Evolutionary conservation across 1,140 invertebrate genomes (phyloP).

Genomic region (Mamestra configurata): DNA sequence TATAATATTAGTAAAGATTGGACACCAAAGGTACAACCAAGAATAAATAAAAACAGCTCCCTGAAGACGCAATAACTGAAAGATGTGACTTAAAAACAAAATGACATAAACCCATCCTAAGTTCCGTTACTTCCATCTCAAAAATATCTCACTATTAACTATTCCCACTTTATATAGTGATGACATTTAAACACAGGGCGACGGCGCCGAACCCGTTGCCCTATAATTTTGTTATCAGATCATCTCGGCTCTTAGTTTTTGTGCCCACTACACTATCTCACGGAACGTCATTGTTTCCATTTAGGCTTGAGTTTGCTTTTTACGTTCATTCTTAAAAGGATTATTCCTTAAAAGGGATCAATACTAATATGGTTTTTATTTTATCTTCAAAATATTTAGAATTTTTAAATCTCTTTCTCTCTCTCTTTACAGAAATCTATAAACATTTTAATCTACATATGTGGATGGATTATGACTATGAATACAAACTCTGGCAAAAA

Average conservation of each 20-base stretch:
- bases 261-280: constrained; percentile 61
- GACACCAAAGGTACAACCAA: no score
- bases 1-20: no score
- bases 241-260: constrained; percentile 70
- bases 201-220: constrained; percentile 35
- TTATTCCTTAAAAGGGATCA: constrained; percentile 9
- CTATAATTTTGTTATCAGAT: constrained; percentile 73
- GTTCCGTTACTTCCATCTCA: background rate
- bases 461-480: no score
- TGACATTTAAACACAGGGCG: constrained; percentile 43
- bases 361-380: background rate
- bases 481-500: no score
- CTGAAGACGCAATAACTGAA: no score
- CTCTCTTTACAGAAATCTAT: no score
- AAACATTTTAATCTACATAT: no score
- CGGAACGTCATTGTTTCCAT: constrained; percentile 63
- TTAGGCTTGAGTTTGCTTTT: constrained; percentile 51
- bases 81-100: background rate
- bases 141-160: constrained; percentile 42
- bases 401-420: no score
- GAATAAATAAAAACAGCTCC: no score
- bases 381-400: no score
- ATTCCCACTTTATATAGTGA: constrained; percentile 52
- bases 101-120: background rate
- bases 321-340: constrained; percentile 18